A percentile compares a stretch with the other conserved stretches of the same genome.
Conservation (phyloP, 2,888 invertebrate species). For the Andrena chrysosceles region DNA sequence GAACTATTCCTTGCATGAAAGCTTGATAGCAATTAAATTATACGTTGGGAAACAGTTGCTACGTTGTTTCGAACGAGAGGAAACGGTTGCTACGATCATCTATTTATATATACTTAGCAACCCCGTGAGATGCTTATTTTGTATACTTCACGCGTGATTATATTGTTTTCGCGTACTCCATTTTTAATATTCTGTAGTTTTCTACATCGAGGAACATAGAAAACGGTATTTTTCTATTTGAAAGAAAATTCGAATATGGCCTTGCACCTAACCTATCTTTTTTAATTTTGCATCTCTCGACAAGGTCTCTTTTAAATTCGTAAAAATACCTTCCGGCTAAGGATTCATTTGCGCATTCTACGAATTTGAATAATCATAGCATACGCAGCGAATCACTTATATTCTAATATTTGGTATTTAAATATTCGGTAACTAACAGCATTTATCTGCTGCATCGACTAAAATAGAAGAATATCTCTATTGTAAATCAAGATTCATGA, state of each 20-base stretch:
- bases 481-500: not conserved
- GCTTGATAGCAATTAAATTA: no score
- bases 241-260: not conserved
- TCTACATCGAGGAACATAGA: not conserved
- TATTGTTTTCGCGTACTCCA: not conserved
- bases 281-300: not conserved
- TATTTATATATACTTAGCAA: no score
- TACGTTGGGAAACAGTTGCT: no score
- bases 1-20: not conserved
- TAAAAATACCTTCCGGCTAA: not conserved
- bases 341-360: not conserved
- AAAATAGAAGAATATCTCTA: no score
- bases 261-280: slow-evolving; percentile 26
- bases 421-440: not conserved
- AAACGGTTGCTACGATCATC: no score
- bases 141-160: not conserved
- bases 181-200: not conserved
- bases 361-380: not conserved
- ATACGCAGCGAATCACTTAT: not conserved
- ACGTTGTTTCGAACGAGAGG: no score
- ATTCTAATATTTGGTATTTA: not conserved
- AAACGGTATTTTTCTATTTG: not conserved
- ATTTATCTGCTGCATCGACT: no score
- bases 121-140: not conserved
- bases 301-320: not conserved